phyloP scores from a whole-genome alignment of 2,888 invertebrate genomes.

The Proisotoma minuta region DNA sequence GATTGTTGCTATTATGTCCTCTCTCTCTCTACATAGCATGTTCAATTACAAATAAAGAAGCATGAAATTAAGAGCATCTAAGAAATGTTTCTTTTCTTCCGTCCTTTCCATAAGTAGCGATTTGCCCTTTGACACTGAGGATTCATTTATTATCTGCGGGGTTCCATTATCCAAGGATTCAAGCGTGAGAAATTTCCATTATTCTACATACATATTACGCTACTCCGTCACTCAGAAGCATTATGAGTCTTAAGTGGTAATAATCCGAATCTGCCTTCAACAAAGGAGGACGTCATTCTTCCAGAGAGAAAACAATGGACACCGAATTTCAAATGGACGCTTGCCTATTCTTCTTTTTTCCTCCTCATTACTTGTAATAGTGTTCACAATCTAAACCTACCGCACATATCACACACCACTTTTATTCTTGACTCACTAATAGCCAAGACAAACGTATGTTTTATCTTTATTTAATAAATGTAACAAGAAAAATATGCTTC shows the following conservation, averaged over 20 bases:
- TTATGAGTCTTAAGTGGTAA: not conserved
- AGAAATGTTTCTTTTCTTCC: constrained; percentile 32
- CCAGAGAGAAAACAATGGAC: constrained; percentile 12
- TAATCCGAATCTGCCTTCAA: constrained; percentile 10
- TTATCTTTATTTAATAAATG: no score
- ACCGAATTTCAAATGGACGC: no score
- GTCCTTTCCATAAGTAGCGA: constrained; percentile 42
- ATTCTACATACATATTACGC: constrained; percentile 22
- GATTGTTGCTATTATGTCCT: constrained; percentile 9
- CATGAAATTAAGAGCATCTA: constrained; percentile 45
- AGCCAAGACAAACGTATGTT: no score
- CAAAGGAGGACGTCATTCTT: not conserved
- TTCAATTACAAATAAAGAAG: constrained; percentile 46
- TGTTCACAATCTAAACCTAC: no score
- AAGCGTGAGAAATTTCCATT: constrained; percentile 48
- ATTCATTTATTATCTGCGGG: constrained; percentile 47
- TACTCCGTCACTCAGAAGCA: not conserved
- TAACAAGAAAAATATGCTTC: no score
- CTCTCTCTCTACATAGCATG: constrained; percentile 12
- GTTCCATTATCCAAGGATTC: constrained; percentile 43
- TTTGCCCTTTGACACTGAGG: constrained; percentile 48
- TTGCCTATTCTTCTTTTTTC: no score
- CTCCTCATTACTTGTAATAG: no score
- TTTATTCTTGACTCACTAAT: no score
- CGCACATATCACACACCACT: no score